Evolutionary conservation across 92 coral and sea anemone genomes (phyloP).

Genomic region (Pocillopora meandrina): DNA sequence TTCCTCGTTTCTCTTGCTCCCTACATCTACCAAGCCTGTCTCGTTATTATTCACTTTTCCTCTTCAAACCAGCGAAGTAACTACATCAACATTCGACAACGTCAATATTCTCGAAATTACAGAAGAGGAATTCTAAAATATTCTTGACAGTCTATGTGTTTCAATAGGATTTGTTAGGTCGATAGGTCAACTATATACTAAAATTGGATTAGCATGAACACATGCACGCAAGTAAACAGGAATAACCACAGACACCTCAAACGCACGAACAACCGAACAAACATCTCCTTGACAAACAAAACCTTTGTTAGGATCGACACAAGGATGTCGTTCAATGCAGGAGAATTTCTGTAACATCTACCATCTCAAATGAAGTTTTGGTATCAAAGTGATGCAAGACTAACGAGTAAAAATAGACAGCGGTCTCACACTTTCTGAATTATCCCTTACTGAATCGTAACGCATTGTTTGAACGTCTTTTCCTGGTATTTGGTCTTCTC

Average conservation of each 20-base stretch:
- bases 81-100: neutral
- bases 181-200: neutral
- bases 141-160: neutral
- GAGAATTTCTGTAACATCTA: neutral
- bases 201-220: slow-evolving; percentile 14
- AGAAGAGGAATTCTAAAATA: slow-evolving; percentile 3
- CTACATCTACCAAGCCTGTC: no score
- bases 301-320: neutral
- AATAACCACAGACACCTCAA: neutral
- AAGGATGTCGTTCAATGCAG: neutral
- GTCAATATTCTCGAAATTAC: neutral
- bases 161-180: slow-evolving; percentile 4
- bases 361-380: no score
- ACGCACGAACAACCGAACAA: neutral
- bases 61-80: neutral
- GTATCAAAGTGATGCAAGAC: no score
- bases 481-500: no score
- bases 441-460: no score
- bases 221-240: neutral
- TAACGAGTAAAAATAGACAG: no score
- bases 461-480: no score
- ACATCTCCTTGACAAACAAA: neutral
- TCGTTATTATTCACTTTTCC: neutral
- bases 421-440: no score
- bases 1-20: no score